Evolutionary conservation across 2,113 vertebrate species (phyloP).

Genomic region (Corydoras sp.): DNA sequence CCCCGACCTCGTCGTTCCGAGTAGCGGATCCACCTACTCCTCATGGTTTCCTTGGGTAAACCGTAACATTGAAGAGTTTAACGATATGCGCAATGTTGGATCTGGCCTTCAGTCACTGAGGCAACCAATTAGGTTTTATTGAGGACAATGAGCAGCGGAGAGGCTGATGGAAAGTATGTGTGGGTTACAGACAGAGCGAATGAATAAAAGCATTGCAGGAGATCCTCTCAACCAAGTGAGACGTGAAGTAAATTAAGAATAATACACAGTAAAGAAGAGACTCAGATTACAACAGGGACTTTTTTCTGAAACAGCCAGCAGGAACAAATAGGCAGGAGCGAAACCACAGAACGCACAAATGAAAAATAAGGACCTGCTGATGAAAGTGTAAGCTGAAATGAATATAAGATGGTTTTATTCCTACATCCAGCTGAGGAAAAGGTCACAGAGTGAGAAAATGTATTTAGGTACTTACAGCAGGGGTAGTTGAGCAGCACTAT

Average conservation of each 20-base stretch:
- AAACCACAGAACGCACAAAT: not conserved
- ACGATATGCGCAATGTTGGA: too few relatives aligned
- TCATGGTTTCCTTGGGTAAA: too few relatives aligned
- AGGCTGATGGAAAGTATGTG: not conserved
- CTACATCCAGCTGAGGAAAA: not conserved
- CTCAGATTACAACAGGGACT: not conserved
- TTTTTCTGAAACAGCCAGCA: not conserved
- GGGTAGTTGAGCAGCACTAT: constrained; percentile 91
- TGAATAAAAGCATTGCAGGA: not conserved
- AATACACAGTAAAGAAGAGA: not conserved
- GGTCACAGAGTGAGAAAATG: not conserved
- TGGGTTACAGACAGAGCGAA: not conserved
- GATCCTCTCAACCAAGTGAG: not conserved
- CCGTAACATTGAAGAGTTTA: too few relatives aligned
- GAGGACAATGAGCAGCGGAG: too few relatives aligned
- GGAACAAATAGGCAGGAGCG: constrained; percentile 1
- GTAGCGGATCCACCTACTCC: too few relatives aligned
- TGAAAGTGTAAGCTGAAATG: constrained; percentile 1
- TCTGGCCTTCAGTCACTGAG: too few relatives aligned
- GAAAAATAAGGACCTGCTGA: constrained; percentile 12
- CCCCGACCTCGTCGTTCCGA: too few relatives aligned
- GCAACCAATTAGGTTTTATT: too few relatives aligned
- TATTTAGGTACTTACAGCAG: constrained; percentile 79
- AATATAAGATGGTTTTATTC: not conserved
- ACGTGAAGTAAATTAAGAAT: not conserved